A percentile compares a stretch with the other conserved stretches of the same genome.
Conservation (phyloP, 2,113 vertebrate genomes). For the Elaphurus davidianus region DNA sequence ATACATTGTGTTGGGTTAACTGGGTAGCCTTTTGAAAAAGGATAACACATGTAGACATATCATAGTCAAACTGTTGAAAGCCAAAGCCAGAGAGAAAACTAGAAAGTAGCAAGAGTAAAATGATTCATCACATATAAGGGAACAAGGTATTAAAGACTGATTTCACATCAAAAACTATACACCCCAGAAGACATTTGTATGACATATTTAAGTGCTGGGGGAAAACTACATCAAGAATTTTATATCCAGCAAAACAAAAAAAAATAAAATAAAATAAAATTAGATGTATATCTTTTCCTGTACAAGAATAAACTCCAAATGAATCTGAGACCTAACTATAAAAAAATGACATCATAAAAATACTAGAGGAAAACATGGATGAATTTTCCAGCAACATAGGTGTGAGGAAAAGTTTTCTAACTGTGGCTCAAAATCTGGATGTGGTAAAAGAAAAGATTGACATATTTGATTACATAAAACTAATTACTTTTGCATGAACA, state of each 20-base stretch:
- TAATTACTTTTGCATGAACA: neutral
- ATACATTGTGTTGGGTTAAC: neutral
- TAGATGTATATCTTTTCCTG: neutral
- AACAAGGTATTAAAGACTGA: neutral
- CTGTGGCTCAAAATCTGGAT: neutral
- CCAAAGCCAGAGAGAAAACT: neutral
- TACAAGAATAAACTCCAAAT: neutral
- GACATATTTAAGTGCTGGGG: neutral
- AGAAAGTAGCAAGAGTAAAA: neutral
- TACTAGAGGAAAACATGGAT: neutral
- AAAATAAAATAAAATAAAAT: too few species aligned
- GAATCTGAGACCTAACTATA: neutral
- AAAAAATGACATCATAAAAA: neutral
- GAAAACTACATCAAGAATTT: neutral
- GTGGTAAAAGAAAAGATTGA: neutral
- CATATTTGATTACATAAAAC: neutral
- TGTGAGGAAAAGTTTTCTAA: neutral
- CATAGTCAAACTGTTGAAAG: neutral
- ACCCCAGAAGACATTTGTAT: neutral
- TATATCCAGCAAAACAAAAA: neutral
- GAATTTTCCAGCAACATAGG: neutral
- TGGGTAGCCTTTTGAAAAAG: neutral
- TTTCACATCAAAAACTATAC: neutral
- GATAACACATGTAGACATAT: neutral
- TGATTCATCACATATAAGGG: neutral